Evolutionary conservation across 2,113 vertebrate genomes (phyloP).

Genomic region (Sprattus sprattus): DNA sequence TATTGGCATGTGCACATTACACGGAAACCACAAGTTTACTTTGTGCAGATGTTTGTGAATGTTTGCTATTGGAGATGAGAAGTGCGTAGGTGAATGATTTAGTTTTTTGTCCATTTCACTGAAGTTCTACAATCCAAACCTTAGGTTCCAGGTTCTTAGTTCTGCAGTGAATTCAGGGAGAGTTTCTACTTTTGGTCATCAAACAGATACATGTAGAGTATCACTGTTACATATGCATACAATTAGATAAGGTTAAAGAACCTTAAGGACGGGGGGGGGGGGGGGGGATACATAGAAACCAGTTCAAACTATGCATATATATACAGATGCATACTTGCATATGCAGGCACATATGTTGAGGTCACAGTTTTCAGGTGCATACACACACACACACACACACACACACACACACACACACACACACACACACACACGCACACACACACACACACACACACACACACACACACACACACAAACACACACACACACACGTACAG

Average conservation of each 20-base stretch:
- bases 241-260: neutral
- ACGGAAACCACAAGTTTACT: too few species aligned
- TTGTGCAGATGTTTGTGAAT: too few species aligned
- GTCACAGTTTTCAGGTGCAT: too few species aligned
- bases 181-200: neutral
- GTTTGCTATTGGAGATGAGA: too few species aligned
- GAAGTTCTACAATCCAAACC: too few species aligned
- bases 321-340: too few species aligned
- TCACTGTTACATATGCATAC: neutral
- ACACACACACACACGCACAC: neutral
- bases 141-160: neutral
- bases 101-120: neutral
- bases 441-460: neutral
- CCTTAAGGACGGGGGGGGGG: too few species aligned
- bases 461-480: too few species aligned
- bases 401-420: neutral
- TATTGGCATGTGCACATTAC: too few species aligned
- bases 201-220: neutral
- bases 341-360: neutral
- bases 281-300: neutral
- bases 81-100: too few species aligned
- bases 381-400: too few species aligned
- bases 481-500: neutral
- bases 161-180: neutral
- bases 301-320: neutral